Evolutionary conservation across 2,888 invertebrate genomes (phyloP), one percentile per base, ranked within the genome.

Genomic region (Augiades crinisus): DNA sequence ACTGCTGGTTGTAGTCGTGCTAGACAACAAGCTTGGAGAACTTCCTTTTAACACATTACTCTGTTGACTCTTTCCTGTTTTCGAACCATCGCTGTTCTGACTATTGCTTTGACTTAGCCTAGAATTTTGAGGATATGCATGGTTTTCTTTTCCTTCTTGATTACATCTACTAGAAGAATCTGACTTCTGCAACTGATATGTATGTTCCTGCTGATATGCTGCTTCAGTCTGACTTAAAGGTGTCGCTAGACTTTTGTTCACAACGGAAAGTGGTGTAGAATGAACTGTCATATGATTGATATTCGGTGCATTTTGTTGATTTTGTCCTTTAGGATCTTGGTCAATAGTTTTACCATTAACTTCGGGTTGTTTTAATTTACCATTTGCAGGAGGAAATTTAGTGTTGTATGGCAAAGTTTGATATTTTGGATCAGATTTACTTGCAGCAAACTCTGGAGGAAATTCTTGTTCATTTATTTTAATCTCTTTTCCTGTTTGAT

Each of bases 321-420:
- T 84, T 10, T 49, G 49, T 6, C 21, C 30, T 57, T 85, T 80
- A 43, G 56, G 54, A 53, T 87, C 82, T 66, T 71, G 66, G 55
- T 86, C 86, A 58, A 62, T 78, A 57, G 58, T 75, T 67, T 88
- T 90, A 10, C 78, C 75, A 57, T 87, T 80, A 22, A 74, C 62
- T 65, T 88, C 86, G 6, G 76, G 66, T 52, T 66, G 64, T 71
- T 87, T 88, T 58, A 75, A 57, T 67, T 88, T 87, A 30, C 80
- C 82, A 51, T 82, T 84, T 47, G 75, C 74, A 80, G 93, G 93
- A 86, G 94, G 93, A 77, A 96, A 95, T 82, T 96, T 97, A 27
- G 95, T 96, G 75, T 94, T 97, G 85, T 96, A 95, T 64, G 97
- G 97, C 81, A 97, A 89, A 19, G 96, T 96, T 90, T 97, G 97